Evolutionary conservation across 2,797 vertebrate genomes (phyloP), one percentile per base, ranked within the genome.

Genomic region (Luscinia luscinia): DNA sequence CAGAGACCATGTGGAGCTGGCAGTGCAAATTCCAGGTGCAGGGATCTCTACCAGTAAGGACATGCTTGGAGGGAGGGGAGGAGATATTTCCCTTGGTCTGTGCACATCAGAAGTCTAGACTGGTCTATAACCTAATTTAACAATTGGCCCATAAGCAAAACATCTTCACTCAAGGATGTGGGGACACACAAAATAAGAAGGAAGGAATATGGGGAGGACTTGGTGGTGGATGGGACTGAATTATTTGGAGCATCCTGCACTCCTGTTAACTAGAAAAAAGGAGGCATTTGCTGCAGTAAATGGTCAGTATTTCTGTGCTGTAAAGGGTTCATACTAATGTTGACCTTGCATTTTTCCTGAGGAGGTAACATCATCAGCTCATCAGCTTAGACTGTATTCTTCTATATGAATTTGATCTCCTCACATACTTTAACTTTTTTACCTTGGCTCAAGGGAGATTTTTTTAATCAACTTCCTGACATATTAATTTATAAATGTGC

Each of bases 11-110:
- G 7, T 6, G 27, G 55, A 78, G 28, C 15, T 84, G 58, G 40
- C n/a, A 81, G 27, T 2, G 5, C 6, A 40, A 28, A 73, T 52
- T 38, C 2, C 1, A 15, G 1, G 3, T 18, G 11, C 38, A 80
- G n/a, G 36, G 36, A 58, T 2, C 26, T 70, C 40, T 20, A n/a
- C 41, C 3, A 21, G 54, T 5, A 16, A 46, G 12, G 24, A 27
- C 10, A 15, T 2, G 3, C 34, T 69, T 12, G 28, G 36, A 67
- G 16, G 9, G 24, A 88, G 16, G 4, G 1, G 27, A 15, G 7
- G 45, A 57, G 15, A 7, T 12, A 23, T 3, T 58, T 52, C 22
- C 61, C 22, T 46, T 28, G 72, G 13, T 28, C 73, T 43, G 4
- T 15, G 18, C 20, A 9, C 49, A 38, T 11, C 64, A 77, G 45